phyloP scores from a whole-genome alignment of 2,888 invertebrate genomes.

The Microplitis deprimator region DNA sequence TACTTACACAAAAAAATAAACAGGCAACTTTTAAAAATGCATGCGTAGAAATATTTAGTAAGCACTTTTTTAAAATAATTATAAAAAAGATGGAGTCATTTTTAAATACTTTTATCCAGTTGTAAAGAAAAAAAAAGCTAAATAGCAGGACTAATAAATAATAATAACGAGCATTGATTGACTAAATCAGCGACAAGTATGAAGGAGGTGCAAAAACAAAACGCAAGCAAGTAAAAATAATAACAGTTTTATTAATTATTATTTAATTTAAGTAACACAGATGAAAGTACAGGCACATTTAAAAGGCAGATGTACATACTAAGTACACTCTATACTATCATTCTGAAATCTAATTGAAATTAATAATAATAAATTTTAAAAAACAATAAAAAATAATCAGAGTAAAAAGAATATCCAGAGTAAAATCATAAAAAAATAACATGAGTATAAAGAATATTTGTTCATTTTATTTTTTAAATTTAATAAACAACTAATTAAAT shows the following conservation, averaged over 20 bases:
- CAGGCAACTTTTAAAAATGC: background rate
- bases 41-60: background rate
- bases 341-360: background rate
- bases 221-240: conserved; percentile 66
- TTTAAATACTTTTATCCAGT: background rate
- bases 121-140: background rate
- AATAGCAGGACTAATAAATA: conserved; percentile 14
- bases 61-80: background rate
- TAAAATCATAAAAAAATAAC: background rate
- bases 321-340: conserved; percentile 25
- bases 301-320: conserved; percentile 45
- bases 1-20: background rate
- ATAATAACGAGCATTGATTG: conserved; percentile 17
- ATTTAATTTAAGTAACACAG: conserved; percentile 59
- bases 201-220: conserved; percentile 54
- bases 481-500: background rate
- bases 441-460: background rate
- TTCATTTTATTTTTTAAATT: background rate
- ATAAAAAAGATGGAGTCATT: background rate
- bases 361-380: background rate
- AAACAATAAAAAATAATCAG: background rate
- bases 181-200: conserved; percentile 40
- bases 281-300: conserved; percentile 62
- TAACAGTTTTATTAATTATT: conserved; percentile 65
- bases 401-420: background rate